Evolutionary conservation across 2,797 vertebrate species (phyloP).

Genomic region (Melopsittacus undulatus): DNA sequence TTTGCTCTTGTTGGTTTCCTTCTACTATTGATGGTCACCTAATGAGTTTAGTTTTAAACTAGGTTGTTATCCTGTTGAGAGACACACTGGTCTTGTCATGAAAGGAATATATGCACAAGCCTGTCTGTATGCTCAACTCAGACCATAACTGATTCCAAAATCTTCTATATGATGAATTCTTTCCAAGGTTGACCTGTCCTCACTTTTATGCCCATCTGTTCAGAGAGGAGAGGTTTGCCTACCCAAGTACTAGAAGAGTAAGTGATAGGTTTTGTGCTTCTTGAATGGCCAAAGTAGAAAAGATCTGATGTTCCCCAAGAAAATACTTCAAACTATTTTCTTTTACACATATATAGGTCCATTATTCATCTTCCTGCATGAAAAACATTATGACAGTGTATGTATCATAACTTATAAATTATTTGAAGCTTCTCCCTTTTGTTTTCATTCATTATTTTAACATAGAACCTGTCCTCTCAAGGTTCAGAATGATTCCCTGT

Average conservation of each 20-base stretch:
- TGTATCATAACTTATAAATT: neutral
- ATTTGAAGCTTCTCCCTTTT: neutral
- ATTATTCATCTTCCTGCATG: neutral
- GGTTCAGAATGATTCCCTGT: neutral
- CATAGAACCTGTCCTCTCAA: neutral
- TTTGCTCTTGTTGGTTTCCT: neutral
- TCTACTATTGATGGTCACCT: neutral
- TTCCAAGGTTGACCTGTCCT: neutral
- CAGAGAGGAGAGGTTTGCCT: neutral
- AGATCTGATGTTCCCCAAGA: neutral
- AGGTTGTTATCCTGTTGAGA: neutral
- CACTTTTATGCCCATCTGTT: neutral
- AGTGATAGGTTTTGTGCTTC: neutral
- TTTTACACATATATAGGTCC: neutral
- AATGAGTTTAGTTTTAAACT: neutral
- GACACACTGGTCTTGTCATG: neutral
- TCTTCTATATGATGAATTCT: neutral
- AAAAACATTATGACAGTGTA: neutral
- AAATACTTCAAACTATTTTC: neutral
- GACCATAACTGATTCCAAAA: neutral
- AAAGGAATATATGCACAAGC: neutral
- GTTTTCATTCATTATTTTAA: neutral
- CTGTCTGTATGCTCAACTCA: neutral
- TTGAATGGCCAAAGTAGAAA: neutral
- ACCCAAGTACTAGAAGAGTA: neutral